Conservation (phyloP, 2,888 invertebrate species). For the Drosophila seclusa region DNA sequence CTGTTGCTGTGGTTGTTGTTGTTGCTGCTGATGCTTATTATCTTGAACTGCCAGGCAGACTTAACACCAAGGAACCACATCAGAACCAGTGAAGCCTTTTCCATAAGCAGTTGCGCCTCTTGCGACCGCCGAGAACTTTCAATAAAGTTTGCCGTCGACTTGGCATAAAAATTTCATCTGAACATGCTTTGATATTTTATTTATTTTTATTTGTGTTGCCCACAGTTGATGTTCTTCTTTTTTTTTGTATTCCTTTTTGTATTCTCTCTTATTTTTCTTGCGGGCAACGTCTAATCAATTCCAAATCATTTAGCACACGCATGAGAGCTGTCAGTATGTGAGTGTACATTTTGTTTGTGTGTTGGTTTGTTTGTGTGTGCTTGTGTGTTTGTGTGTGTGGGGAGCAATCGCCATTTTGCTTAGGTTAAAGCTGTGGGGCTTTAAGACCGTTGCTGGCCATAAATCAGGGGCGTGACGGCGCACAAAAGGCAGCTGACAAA, state of each 20-base stretch:
- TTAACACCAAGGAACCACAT: constrained; percentile 25
- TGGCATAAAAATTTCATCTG: constrained; percentile 72
- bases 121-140: constrained; percentile 55
- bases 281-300: constrained; percentile 71
- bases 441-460: constrained; percentile 64
- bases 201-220: constrained; percentile 70
- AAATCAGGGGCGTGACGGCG: constrained; percentile 77
- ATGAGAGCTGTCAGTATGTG: constrained; percentile 66
- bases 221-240: constrained; percentile 22
- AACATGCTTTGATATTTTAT: constrained; percentile 75
- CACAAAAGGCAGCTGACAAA: constrained; percentile 75
- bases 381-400: constrained; percentile 11
- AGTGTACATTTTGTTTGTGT: constrained; percentile 11
- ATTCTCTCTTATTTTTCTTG: constrained; percentile 26
- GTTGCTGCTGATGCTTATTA: constrained; percentile 62
- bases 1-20: constrained; percentile 39
- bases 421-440: constrained; percentile 64
- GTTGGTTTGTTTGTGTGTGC: background rate
- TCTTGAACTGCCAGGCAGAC: constrained; percentile 48
- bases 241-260: constrained; percentile 24
- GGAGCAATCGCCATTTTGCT: constrained; percentile 55
- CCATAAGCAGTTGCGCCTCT: constrained; percentile 42
- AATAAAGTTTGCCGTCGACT: constrained; percentile 65
- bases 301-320: constrained; percentile 78
- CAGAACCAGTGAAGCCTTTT: constrained; percentile 46